A percentile compares a stretch with the other conserved stretches of the same genome.
phyloP scores from a whole-genome alignment of 2,888 invertebrate species.

The Caradrina clavipalpis region DNA sequence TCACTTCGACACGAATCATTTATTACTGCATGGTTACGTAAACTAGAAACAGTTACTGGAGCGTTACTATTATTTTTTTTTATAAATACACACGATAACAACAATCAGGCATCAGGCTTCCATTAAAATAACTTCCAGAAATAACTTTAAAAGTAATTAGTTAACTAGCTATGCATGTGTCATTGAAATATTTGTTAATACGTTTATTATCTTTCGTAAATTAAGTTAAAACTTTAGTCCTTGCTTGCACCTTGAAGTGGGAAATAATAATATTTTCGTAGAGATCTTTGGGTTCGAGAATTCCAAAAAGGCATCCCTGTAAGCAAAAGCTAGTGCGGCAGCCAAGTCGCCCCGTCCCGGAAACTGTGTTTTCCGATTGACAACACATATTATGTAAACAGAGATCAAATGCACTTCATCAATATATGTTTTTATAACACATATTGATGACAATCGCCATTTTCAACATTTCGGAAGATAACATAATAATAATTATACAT shows the following conservation, averaged over 20 bases:
- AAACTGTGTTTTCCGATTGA: too few species aligned
- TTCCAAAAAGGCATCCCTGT: not conserved
- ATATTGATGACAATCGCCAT: too few species aligned
- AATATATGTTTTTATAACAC: too few species aligned
- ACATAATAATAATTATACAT: too few species aligned
- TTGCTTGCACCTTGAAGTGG: not conserved
- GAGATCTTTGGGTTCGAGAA: not conserved
- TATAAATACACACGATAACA: conserved; percentile 58
- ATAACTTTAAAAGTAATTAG: not conserved
- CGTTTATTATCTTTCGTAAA: not conserved
- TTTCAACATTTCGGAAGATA: too few species aligned
- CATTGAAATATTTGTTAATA: not conserved
- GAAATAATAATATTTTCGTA: not conserved
- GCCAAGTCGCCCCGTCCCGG: too few species aligned
- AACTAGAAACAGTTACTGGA: conserved; percentile 69
- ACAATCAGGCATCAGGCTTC: conserved; percentile 5
- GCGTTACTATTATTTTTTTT: conserved; percentile 63
- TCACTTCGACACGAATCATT: conserved; percentile 73
- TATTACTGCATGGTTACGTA: conserved; percentile 77
- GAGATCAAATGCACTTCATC: too few species aligned
- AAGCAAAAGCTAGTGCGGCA: not conserved
- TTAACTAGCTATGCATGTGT: not conserved
- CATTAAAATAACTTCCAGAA: not conserved
- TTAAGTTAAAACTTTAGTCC: too few species aligned
- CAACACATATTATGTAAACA: too few species aligned